Evolutionary conservation across 2,888 invertebrate genomes (phyloP).

Genomic region (Andrena bucephala): DNA sequence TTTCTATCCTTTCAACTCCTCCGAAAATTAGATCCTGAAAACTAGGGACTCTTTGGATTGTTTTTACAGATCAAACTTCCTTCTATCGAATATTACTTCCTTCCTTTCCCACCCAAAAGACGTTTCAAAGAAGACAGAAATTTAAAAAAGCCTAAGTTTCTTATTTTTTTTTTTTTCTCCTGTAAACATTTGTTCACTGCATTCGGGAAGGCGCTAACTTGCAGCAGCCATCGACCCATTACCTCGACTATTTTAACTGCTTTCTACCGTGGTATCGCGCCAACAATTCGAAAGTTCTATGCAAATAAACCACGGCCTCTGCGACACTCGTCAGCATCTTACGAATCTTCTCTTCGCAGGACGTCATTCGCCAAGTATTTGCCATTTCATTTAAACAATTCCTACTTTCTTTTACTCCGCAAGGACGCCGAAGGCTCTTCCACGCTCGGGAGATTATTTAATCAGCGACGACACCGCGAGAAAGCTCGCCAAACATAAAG

Average conservation of each 20-base stretch:
- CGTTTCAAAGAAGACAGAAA: neutral
- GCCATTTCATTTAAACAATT: constrained; percentile 31
- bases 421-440: constrained; percentile 7
- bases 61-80: no score
- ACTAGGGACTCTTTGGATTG: no score
- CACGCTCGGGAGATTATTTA: neutral
- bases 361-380: constrained; percentile 33
- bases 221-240: constrained; percentile 13
- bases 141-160: neutral
- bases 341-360: constrained; percentile 39
- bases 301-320: constrained; percentile 56
- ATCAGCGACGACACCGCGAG: constrained; percentile 30
- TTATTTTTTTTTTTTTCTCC: neutral
- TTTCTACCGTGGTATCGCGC: constrained; percentile 52
- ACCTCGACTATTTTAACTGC: constrained; percentile 36
- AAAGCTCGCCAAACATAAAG: constrained; percentile 52
- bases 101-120: no score
- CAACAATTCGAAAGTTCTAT: constrained; percentile 68
- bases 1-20: no score
- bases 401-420: constrained; percentile 58
- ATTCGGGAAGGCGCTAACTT: neutral
- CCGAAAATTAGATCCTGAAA: no score
- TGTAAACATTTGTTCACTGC: neutral
- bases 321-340: constrained; percentile 38
- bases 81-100: no score